Base-by-base conservation (phyloP, 2,113 vertebrate genomes). In the Amblyornis subalaris region DNA sequence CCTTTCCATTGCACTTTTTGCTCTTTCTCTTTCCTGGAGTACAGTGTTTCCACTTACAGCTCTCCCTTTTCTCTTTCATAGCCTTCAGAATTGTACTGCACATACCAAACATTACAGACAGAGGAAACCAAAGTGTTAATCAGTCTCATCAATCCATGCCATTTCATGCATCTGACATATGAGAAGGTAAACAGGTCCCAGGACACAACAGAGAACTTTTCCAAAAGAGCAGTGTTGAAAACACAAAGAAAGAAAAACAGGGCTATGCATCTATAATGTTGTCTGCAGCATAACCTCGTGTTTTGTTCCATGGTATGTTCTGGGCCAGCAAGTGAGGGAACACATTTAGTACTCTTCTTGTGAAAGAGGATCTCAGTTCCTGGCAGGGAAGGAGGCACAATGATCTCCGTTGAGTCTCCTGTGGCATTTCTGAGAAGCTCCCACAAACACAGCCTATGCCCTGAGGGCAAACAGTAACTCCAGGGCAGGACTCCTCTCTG, bases 11-110 rank as follows among this genome's bases (percentile, higher is more conserved):
- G 69, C 13, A 15, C 24, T 77, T 86, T 93, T 44, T 79, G 9
- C 5, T 74, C 7, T 8, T 10, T 54, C 25, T 64, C 8, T 90
- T n/a, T 38, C 25, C 14, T 36, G 19, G 9, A 48, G 5, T 26
- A 15, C 0, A 0, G 2, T 66, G 26, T 18, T 84, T 7, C 25
- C 13, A 29, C 47, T 55, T 48, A 31, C 1, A 17, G n/a, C n/a
- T 45, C 29, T 55, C 21, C 29, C 35, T 75, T 83, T 85, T 44
- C 38, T 73, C 40, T 69, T 88, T 60, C 54, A 51, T 11, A 36
- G 25, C 48, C 15, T 58, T 74, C 26, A 51, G 36, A 78, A 72
- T 31, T 75, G 44, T 58, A 67, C 35, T 55, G 16, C 13, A 31
- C 23, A 25, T 77, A 42, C 31, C 33, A 53, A 74, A 35, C 14